Conservation (phyloP, 2,113 vertebrate genomes). For the Struthio camelus region DNA sequence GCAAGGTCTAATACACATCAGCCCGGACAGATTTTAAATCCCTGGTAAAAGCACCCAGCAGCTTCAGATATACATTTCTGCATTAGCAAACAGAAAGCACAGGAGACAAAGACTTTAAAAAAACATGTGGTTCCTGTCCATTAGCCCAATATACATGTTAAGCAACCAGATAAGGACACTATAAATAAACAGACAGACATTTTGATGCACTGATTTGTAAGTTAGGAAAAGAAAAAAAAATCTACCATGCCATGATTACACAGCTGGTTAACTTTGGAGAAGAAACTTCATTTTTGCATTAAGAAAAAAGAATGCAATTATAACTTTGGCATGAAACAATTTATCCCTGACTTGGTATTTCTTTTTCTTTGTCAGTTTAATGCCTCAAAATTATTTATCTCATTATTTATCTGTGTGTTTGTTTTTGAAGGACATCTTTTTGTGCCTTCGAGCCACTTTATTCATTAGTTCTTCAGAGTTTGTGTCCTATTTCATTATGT, state of each 20-base stretch:
- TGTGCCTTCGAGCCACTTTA: slow-evolving; percentile 71
- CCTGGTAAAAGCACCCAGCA: background rate
- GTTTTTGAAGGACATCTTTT: slow-evolving; percentile 59
- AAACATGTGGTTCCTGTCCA: background rate
- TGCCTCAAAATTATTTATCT: slow-evolving; percentile 60
- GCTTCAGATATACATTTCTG: background rate
- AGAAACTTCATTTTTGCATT: slow-evolving; percentile 30
- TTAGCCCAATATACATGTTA: background rate
- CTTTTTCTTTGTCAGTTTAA: background rate
- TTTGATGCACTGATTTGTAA: background rate
- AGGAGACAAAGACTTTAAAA: background rate
- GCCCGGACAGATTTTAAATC: background rate
- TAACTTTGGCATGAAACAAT: slow-evolving; percentile 12
- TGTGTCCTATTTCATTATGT: slow-evolving; percentile 74
- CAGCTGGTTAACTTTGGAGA: slow-evolving; percentile 34
- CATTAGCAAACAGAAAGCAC: background rate
- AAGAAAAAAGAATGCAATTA: slow-evolving; percentile 46
- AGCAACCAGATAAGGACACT: background rate
- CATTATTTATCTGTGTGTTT: slow-evolving; percentile 59
- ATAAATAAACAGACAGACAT: background rate
- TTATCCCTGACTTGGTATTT: background rate
- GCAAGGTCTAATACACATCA: background rate
- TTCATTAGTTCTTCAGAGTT: slow-evolving; percentile 71
- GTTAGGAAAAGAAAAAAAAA: background rate
- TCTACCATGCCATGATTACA: background rate